Evolutionary conservation across 2,113 vertebrate species (phyloP).

Genomic region (Zosterops borbonicus): DNA sequence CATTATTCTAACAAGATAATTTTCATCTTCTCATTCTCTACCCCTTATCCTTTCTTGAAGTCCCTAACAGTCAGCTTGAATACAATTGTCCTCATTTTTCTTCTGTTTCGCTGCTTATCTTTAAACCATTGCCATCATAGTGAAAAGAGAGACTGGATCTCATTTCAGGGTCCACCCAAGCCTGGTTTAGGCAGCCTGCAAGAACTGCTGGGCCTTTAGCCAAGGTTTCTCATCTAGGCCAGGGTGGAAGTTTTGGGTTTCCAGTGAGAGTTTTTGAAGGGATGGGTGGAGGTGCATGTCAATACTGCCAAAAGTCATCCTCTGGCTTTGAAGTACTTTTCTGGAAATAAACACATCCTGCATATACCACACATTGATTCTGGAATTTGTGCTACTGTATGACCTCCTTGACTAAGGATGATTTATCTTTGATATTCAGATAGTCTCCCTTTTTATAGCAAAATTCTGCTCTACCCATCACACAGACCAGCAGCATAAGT

Average conservation of each 20-base stretch:
- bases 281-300: not conserved
- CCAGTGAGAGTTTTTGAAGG: not conserved
- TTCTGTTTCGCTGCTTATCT: not conserved
- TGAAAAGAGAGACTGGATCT: not conserved
- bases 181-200: not conserved
- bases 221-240: not conserved
- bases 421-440: not conserved
- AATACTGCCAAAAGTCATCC: not conserved
- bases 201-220: not conserved
- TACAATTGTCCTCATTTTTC: not conserved
- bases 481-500: not conserved
- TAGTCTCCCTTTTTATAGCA: not conserved
- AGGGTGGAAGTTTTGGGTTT: not conserved
- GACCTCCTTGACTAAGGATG: not conserved
- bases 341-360: not conserved
- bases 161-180: constrained; percentile 47
- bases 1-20: not conserved
- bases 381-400: not conserved
- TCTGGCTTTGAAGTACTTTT: not conserved
- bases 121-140: not conserved
- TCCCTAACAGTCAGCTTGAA: not conserved
- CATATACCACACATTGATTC: not conserved
- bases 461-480: not conserved
- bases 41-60: not conserved
- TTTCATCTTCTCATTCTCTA: not conserved